Base-by-base conservation (phyloP, 1,140 invertebrate species). In the Pseudomyrmex pallidus region DNA sequence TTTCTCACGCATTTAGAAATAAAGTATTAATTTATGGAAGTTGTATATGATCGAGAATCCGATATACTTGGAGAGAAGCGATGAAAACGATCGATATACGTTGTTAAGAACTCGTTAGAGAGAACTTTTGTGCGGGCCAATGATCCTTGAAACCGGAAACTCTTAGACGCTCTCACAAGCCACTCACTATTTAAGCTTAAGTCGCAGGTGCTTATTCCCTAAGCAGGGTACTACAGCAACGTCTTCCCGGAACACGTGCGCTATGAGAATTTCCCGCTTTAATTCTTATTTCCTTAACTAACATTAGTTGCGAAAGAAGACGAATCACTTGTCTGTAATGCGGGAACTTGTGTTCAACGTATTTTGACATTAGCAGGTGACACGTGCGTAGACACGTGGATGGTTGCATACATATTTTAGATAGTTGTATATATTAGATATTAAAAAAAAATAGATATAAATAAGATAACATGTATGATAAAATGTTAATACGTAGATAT, bases 101-200 rank as follows among this genome's bases (percentile, higher is more conserved):
- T 74, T n/a, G 72, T 74, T 74, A 82, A 82, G 59, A 63, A 17
- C 48, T 82, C 78, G 48, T 82, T 82, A 82, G 35, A 52, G 50
- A 52, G 50, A 13, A 74, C 8, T 74, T 48, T 63, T 74, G 68
- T 74, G 48, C 70, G 70, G 72, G 70, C 61, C 70, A 57, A 73
- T 82, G 67, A 82, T 73, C 67, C 78, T 82, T 82, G 70, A 74
- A 82, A 82, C 78, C 78, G 78, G 78, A 82, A 82, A 82, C 48
- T 63, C 50, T 17, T 46, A 62, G 59, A 12, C 59, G 35, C 68
- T 74, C 68, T 64, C 72, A 74, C 68, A 66, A 70, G 44, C 25
- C 59, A 46, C 63, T 77, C 74, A 12, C 9, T 44, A 15, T 52
- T 46, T n/a, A 17, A 22, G 66, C 50, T 68, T 15, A 62, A 62